phyloP scores from a whole-genome alignment of 92 coral and sea anemone genomes.

The Epizoanthus scotinus region DNA sequence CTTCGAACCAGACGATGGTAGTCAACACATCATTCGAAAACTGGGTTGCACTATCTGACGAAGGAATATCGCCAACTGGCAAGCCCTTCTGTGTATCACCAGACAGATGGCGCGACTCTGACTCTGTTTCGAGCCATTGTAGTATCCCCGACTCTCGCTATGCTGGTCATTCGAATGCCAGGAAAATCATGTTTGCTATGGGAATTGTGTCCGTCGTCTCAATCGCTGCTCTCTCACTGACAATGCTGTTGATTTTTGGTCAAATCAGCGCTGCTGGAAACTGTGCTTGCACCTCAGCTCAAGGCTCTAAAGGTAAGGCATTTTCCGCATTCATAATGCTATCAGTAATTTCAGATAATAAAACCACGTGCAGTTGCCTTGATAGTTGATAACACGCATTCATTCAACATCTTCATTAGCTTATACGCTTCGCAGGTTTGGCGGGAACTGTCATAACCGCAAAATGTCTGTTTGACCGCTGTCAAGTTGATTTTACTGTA shows the following conservation, averaged over 20 bases:
- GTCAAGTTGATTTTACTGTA: no score
- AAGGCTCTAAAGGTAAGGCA: not conserved
- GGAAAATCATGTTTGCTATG: not conserved
- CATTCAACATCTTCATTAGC: no score
- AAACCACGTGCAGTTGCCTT: no score
- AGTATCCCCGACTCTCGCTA: conserved; percentile 6
- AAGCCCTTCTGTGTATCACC: not conserved
- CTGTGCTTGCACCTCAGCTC: conserved; percentile 6
- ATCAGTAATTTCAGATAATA: no score
- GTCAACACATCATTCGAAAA: conserved; percentile 29
- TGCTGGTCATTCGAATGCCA: conserved; percentile 2
- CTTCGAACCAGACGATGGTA: conserved; percentile 7
- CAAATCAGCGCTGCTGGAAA: conserved; percentile 32
- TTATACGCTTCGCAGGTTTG: no score
- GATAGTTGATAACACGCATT: no score
- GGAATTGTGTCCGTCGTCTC: not conserved
- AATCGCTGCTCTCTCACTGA: conserved; percentile 13
- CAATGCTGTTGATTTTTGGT: conserved; percentile 34
- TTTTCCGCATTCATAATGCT: no score
- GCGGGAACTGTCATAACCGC: no score
- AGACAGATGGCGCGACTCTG: conserved; percentile 9
- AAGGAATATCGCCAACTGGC: not conserved
- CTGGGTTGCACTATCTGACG: conserved; percentile 30
- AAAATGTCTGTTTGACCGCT: no score
- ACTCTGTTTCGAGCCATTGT: conserved; percentile 16